These are phyloP conservation scores for Indri indri DNA, from an alignment of 2,113 vertebrate genomes.

Conservation along the genomic window DNA sequence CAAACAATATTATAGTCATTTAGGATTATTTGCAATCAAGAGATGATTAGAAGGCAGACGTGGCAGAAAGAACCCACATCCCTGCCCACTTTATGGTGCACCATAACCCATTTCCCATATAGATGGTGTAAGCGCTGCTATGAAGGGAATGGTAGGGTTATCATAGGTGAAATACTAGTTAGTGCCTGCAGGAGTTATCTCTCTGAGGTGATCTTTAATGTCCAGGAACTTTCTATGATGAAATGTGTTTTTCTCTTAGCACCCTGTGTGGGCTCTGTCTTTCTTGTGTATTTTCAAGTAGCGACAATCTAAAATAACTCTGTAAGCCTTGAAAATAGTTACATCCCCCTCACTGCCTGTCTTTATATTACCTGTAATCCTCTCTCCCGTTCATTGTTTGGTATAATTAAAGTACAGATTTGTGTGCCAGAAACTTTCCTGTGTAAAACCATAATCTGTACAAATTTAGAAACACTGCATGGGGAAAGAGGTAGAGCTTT, in stretches of 20 bases:
- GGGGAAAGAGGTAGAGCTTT: neutral
- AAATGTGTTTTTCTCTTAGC: neutral
- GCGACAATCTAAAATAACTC: neutral
- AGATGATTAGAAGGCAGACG: neutral
- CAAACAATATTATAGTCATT: neutral
- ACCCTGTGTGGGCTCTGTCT: neutral
- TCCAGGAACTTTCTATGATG: neutral
- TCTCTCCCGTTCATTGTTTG: neutral
- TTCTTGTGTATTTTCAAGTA: neutral
- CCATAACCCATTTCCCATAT: neutral
- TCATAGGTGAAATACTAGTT: neutral
- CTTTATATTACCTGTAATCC: neutral
- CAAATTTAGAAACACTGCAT: neutral
- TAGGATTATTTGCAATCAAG: neutral
- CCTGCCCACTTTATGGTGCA: neutral
- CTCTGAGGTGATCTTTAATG: neutral
- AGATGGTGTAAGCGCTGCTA: neutral
- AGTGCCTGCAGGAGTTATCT: neutral
- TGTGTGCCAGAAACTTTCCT: neutral
- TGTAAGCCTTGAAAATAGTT: constrained; percentile 3
- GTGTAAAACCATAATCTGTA: neutral
- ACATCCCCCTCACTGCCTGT: neutral
- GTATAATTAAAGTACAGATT: neutral
- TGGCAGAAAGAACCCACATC: neutral
- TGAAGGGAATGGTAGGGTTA: neutral